Percentiles rank a stretch among this genome's conserved stretches.
Conservation (phyloP, 2,113 vertebrate species). For the Haemorhous mexicanus region DNA sequence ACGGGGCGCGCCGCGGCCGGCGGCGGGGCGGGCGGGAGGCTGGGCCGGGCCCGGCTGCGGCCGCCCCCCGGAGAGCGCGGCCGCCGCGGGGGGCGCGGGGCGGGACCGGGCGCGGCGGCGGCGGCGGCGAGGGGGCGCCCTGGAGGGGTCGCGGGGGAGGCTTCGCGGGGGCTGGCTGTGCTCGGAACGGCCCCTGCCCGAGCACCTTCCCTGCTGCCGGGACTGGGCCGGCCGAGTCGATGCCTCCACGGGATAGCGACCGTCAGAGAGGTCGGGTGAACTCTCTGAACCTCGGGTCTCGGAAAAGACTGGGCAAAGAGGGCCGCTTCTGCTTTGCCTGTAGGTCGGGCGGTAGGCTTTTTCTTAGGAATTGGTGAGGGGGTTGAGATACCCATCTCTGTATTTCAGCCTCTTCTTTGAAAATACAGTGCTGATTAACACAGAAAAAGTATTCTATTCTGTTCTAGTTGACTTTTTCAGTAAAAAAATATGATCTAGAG, state of each 20-base stretch:
- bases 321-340: neutral
- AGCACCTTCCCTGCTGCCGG: neutral
- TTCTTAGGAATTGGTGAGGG: fast-evolving
- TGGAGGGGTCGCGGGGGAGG: neutral
- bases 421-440: neutral
- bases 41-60: no score
- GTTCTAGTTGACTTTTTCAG: neutral
- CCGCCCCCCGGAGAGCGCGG: no score
- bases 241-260: fast-evolving
- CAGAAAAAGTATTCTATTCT: neutral
- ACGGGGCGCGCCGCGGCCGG: no score
- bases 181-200: fast-evolving
- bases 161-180: neutral
- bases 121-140: neutral
- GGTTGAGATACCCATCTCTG: neutral
- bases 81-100: no score
- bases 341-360: no score
- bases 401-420: neutral
- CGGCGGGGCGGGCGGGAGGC: no score
- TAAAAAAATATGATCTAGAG: neutral
- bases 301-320: fast-evolving
- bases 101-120: no score
- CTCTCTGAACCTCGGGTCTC: neutral
- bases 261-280: fast-evolving
- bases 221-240: fast-evolving